Evolutionary conservation across 2,888 invertebrate species (phyloP), one percentile per base, ranked within the genome.

Genomic region (Actias luna): DNA sequence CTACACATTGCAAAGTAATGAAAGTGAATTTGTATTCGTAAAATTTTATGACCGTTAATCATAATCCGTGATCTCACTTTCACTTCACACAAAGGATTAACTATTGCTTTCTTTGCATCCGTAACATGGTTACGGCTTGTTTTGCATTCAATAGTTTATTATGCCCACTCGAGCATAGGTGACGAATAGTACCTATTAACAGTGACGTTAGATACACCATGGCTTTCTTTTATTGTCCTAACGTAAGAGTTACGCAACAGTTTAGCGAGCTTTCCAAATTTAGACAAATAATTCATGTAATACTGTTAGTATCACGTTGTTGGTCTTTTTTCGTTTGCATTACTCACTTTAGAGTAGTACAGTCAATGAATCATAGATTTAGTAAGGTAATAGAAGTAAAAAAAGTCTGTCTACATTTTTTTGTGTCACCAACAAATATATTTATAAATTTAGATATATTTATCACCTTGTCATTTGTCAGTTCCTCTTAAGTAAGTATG

Each of bases 1-100:
- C n/a, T 29, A 46, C 33, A 58, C 59, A 36, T 29, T 29, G 75
- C 76, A 80, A 80, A 70, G 77, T 78, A 74, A 78, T 69, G 68
- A 72, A 79, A 77, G 77, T 77, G 68, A 71, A 75, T 76, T 72
- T 70, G 69, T 72, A 67, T 50, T 72, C 70, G 69, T 68, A 70
- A 71, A 69, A 74, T 75, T 69, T 67, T 70, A 74, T 71, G 69
- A 74, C 67, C 74, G 80, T 84, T 82, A 75, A 79, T 84, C 82
- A 83, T 77, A 78, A 76, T 80, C 74, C 75, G 65, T 66, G 71
- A 69, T 73, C 66, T 68, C 74, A 82, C 89, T 88, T 89, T 87
- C 87, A 78, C 87, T 66, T 35, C 57, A 66, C 71, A 86, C 87
- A 87, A 90, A 90, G 88, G 88, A 89, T 79, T 75, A 74, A 62